These are phyloP conservation scores for Suricata suricatta DNA, from an alignment of 2,113 vertebrate genomes.

Conservation along the genomic window DNA sequence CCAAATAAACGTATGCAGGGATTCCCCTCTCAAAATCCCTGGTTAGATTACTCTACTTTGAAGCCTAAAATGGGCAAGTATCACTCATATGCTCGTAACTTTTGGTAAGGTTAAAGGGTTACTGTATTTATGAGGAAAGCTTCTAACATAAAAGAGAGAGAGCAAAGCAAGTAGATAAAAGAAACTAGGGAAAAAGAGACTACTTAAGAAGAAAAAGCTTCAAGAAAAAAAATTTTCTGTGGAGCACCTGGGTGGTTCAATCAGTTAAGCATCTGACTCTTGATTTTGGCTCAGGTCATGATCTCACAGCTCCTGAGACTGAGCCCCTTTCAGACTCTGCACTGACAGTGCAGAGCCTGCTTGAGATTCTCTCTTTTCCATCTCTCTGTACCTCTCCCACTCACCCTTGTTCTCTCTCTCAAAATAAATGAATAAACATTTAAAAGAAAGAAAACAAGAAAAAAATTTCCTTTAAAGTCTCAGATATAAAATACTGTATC, in stretches of 20 bases:
- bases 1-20: neutral
- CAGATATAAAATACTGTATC: neutral
- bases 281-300: too few relatives aligned
- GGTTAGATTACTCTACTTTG: neutral
- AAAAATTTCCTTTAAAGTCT: neutral
- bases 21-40: neutral
- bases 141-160: neutral
- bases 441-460: too few relatives aligned
- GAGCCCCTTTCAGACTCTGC: too few relatives aligned
- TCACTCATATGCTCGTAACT: neutral
- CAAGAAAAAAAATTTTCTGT: neutral
- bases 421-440: too few relatives aligned
- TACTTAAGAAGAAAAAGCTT: neutral
- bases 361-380: too few relatives aligned
- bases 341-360: too few relatives aligned
- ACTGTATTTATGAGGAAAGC: neutral
- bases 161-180: neutral
- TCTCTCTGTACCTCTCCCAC: too few relatives aligned
- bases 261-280: too few relatives aligned
- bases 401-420: too few relatives aligned
- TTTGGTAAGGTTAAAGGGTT: neutral
- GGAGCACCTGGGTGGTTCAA: too few relatives aligned
- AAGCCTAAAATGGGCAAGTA: neutral
- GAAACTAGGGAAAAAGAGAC: neutral
- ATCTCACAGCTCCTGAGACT: too few relatives aligned